phyloP scores from a whole-genome alignment of 2,113 vertebrate genomes.

The Pteruthius melanotis region DNA sequence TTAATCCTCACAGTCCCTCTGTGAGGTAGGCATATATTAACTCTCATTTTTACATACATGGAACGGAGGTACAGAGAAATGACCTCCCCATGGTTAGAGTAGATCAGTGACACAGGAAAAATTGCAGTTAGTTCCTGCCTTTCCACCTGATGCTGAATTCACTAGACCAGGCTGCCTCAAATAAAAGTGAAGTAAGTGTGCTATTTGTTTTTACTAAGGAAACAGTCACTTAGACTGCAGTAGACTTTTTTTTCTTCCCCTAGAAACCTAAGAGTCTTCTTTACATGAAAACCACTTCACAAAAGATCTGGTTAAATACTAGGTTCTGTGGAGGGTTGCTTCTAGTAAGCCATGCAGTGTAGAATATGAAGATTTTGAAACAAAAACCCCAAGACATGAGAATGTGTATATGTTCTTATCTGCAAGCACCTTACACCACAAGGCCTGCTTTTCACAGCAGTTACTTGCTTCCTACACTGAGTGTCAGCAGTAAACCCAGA shows the following conservation, averaged over 20 bases:
- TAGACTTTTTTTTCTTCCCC: background rate
- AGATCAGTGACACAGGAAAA: background rate
- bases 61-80: background rate
- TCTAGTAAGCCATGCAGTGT: background rate
- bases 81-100: background rate
- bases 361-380: background rate
- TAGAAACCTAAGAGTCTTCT: background rate
- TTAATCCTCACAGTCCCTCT: background rate
- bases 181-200: background rate
- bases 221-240: background rate
- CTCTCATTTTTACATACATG: background rate
- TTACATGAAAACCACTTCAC: background rate
- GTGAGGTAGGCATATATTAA: background rate
- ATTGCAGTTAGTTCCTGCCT: background rate
- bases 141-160: background rate
- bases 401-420: background rate
- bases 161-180: background rate
- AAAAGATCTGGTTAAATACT: background rate
- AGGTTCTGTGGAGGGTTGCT: background rate
- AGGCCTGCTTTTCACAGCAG: background rate
- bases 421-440: background rate
- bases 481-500: background rate
- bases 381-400: background rate
- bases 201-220: background rate
- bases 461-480: background rate